phyloP scores from a whole-genome alignment of 2,888 invertebrate genomes.

The Papilio elwesi region DNA sequence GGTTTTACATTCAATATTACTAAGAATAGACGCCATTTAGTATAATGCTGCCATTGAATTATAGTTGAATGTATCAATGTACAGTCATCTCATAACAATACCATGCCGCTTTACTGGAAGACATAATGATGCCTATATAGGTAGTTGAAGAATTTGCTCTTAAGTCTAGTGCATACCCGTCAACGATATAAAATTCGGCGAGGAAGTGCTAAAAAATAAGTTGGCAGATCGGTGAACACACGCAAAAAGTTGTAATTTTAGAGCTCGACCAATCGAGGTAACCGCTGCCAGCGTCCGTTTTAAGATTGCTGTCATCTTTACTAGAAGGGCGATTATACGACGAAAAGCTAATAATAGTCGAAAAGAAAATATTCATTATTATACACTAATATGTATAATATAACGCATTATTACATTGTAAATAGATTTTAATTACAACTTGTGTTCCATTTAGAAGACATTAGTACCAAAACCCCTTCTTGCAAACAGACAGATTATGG shows the following conservation, averaged over 20 bases:
- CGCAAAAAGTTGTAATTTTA: constrained; percentile 73
- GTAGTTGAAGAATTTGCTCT: constrained; percentile 18
- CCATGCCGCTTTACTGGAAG: constrained; percentile 2
- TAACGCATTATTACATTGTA: too few species aligned
- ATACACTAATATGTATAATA: too few species aligned
- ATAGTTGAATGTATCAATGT: constrained; percentile 2
- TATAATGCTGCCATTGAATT: not conserved
- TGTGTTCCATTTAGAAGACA: too few species aligned
- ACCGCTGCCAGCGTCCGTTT: constrained; percentile 53
- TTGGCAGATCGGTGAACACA: constrained; percentile 59
- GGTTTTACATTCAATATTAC: not conserved
- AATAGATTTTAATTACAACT: too few species aligned
- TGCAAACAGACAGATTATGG: too few species aligned
- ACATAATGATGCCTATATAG: constrained; percentile 29
- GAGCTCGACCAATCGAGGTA: constrained; percentile 71
- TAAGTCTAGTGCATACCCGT: constrained; percentile 25
- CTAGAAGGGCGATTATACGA: constrained; percentile 33
- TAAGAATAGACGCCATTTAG: not conserved
- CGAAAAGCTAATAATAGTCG: not conserved
- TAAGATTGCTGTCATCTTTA: constrained; percentile 41
- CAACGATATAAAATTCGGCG: constrained; percentile 55
- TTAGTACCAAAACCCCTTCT: too few species aligned
- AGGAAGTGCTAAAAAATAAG: constrained; percentile 66
- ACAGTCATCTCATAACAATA: not conserved
- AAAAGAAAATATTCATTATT: too few species aligned